Percentiles rank a stretch among this genome's conserved stretches.
phyloP scores from a whole-genome alignment of 2,113 vertebrate genomes.

The Podilymbus podiceps region DNA sequence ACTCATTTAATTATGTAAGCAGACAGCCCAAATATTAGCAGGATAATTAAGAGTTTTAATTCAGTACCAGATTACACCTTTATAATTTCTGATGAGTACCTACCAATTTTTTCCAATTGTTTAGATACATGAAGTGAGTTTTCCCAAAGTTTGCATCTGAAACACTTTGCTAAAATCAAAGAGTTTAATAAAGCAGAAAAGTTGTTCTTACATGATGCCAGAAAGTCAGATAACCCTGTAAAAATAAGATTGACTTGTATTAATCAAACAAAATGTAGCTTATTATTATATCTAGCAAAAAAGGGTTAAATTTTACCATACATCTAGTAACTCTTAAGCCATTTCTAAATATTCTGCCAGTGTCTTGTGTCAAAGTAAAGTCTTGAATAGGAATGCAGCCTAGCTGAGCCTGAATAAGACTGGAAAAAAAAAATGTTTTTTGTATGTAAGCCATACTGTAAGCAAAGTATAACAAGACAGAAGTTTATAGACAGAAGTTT shows the following conservation, averaged over 20 bases:
- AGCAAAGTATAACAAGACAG: neutral
- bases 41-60: neutral
- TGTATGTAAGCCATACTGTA: neutral
- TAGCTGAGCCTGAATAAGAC: constrained; percentile 96
- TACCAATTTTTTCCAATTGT: constrained; percentile 97
- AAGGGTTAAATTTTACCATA: constrained; percentile 69
- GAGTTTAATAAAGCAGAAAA: constrained; percentile 85
- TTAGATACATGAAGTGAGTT: constrained; percentile 91
- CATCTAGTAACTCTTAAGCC: constrained; percentile 92
- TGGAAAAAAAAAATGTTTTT: constrained; percentile 32
- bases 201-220: constrained; percentile 79
- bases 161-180: constrained; percentile 92
- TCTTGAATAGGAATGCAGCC: constrained; percentile 92
- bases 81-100: constrained; percentile 11
- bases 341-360: constrained; percentile 90
- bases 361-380: constrained; percentile 94
- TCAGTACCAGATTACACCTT: neutral
- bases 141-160: constrained; percentile 94
- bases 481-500: neutral
- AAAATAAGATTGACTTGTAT: constrained; percentile 18
- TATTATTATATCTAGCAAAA: neutral
- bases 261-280: constrained; percentile 8
- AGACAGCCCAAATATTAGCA: neutral
- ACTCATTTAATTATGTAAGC: neutral
- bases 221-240: constrained; percentile 89